These are phyloP conservation scores for Phoenoteleia sp. DNA, from an alignment of 2,888 invertebrate genomes.

Conservation along the genomic window DNA sequence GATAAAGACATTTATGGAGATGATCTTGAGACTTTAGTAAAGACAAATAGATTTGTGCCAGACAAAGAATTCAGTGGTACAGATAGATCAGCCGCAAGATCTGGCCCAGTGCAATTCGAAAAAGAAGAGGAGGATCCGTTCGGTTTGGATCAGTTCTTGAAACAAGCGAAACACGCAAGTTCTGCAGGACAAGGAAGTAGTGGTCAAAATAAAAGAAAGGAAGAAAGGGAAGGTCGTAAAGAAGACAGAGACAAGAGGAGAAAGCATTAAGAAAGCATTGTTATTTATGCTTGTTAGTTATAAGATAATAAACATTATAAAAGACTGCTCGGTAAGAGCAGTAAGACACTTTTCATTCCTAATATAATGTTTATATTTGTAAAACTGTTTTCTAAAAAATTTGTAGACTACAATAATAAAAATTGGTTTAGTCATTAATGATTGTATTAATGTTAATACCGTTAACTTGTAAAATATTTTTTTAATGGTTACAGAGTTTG, in stretches of 20 bases:
- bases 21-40: constrained; percentile 96
- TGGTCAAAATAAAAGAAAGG: constrained; percentile 88
- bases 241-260: constrained; percentile 82
- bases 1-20: constrained; percentile 97
- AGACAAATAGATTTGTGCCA: constrained; percentile 98
- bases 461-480: no score
- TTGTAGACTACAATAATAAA: no score
- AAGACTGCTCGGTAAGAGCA: no score
- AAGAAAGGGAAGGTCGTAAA: constrained; percentile 85
- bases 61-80: constrained; percentile 99
- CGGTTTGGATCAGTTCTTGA: constrained; percentile 99
- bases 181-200: constrained; percentile 85
- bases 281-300: neutral
- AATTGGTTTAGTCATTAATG: no score
- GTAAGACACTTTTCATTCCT: no score
- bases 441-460: no score
- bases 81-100: constrained; percentile 91
- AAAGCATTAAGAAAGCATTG: constrained; percentile 78
- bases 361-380: no score
- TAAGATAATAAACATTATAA: no score
- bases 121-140: constrained; percentile 96
- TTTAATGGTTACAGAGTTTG: no score
- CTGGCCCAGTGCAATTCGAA: constrained; percentile 99
- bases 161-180: constrained; percentile 96
- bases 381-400: no score